phyloP scores from a whole-genome alignment of 2,113 vertebrate genomes.

The Bujurquina vittata region DNA sequence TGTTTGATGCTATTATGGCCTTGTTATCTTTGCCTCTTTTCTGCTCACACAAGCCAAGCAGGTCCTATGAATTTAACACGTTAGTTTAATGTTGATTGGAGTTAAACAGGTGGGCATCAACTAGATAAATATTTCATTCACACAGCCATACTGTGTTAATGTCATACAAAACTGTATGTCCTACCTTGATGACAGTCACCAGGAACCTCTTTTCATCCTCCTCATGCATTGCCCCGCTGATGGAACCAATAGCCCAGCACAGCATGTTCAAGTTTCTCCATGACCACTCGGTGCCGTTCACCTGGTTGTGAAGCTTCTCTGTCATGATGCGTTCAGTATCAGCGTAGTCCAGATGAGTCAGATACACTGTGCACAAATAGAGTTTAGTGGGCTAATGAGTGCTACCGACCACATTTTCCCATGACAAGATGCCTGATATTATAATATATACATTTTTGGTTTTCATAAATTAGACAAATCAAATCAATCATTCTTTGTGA shows the following conservation, averaged over 20 bases:
- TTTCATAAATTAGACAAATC: not conserved
- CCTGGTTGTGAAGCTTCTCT: conserved; percentile 99
- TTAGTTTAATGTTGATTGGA: not conserved
- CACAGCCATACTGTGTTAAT: not conserved
- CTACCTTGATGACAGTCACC: conserved; percentile 98
- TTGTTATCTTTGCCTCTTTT: conserved; percentile 99
- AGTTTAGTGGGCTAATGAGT: not conserved
- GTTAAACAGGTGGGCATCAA: not conserved
- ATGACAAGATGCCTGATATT: not conserved
- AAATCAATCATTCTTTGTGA: not conserved
- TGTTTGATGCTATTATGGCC: conserved; percentile 99
- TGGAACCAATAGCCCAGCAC: conserved; percentile 98
- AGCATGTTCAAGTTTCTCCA: conserved; percentile 99
- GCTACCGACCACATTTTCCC: not conserved
- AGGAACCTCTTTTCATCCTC: conserved; percentile 99
- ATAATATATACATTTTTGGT: not conserved
- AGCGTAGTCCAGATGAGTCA: conserved; percentile 98
- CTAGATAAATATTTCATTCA: not conserved
- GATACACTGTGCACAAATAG: conserved; percentile 85
- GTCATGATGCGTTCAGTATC: conserved; percentile 99
- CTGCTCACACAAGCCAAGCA: conserved; percentile 97
- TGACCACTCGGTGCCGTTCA: conserved; percentile 98
- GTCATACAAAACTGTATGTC: not conserved
- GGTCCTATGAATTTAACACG: conserved; percentile 81
- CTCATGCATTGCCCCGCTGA: conserved; percentile 98